Evolutionary conservation across 2,888 invertebrate genomes (phyloP), one percentile per base, ranked within the genome.

Genomic region (Chrysodeixis includens): DNA sequence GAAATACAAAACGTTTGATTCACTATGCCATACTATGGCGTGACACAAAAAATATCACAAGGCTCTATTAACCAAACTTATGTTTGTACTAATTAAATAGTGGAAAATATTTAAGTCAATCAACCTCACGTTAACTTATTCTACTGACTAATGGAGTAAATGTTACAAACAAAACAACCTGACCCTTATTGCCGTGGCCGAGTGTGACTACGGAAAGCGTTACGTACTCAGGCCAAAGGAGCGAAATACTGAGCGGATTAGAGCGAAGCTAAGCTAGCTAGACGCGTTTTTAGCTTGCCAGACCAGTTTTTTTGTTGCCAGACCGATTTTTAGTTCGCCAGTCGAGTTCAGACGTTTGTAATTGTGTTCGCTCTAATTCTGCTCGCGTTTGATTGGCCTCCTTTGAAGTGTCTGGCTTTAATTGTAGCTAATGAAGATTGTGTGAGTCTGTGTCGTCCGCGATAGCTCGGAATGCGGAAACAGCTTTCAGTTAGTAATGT

Each of bases 231-330:
- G 40, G 18, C 30, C n/a, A 30, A 8, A 60, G 14, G 22, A 62
- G 58, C 32, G 51, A 61, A 62, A 58, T 63, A 61, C 18, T 63
- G 70, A 56, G 57, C 55, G 54, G 61, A 78, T 75, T 78, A 74
- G 51, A 63, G 53, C 57, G 35, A 8, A 40, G 20, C 74, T 77
- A 58, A 69, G 69, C 68, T 55, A 52, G 55, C 49, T 59, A 30
- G 16, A 18, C 51, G 77, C 61, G 61, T 66, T 76, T 59, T 73
- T n/a, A 51, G 44, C 16, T 56, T 53, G 8, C 68, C 30, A 76
- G 62, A 60, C 56, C 51, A 53, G 53, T 59, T 66, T 71, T 49
- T 49, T 10, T 62, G 58, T 55, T 44, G 54, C 49, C 56, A 26
- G 20, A 22, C 54, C 73, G 53, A 56, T 62, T 76, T 59, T 76